Base-by-base conservation (phyloP, 2,797 vertebrate genomes). In the Esox masquinongy region DNA sequence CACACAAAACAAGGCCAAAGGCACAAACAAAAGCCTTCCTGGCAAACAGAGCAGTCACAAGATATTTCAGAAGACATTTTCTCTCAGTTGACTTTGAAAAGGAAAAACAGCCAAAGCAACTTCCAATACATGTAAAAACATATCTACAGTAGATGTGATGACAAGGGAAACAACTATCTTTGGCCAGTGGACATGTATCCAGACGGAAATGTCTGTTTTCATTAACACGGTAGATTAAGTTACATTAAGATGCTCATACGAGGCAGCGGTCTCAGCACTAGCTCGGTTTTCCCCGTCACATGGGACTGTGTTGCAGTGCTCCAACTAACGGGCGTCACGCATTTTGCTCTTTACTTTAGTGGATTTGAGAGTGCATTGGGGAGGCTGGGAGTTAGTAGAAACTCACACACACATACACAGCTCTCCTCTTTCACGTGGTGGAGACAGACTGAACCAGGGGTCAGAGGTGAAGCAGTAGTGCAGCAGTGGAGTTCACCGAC, bases 281-380 rank as follows among this genome's bases (percentile, higher is more conserved):
- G 29, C 5, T 17, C 4, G 3, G 56, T n/a, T 59, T 24, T 24
- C 36, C 36, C 56, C 77, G 77, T 89, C 86, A 88, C 85, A 85
- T 85, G 88, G 80, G 34, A 3, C 31, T 80, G 81, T 82, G 88
- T 74, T 88, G 11, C 9, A 8, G 82, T 84, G 87, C 81, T 84
- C 84, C 78, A 77, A 43, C 78, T 80, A 76, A 70, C 74, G 16
- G 83, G 72, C 73, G 69, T 47, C 47, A 74, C 39, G 61, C 77
- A 84, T 73, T 8, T 22, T 56, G 53, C 24, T 17, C 51, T 36
- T 6, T n/a, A n/a, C 24, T 39, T 39, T 8, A 14, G 59, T 29
- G 24, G 22, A 4, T 56, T 11, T 29, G 59, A 26, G 59, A 24
- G 59, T 14, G 24, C 15, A 29, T 29, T 12, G 22, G 59, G 22